Evolutionary conservation across 2,888 invertebrate genomes (phyloP), one percentile per base, ranked within the genome.

Genomic region (Agonopterix arenella): DNA sequence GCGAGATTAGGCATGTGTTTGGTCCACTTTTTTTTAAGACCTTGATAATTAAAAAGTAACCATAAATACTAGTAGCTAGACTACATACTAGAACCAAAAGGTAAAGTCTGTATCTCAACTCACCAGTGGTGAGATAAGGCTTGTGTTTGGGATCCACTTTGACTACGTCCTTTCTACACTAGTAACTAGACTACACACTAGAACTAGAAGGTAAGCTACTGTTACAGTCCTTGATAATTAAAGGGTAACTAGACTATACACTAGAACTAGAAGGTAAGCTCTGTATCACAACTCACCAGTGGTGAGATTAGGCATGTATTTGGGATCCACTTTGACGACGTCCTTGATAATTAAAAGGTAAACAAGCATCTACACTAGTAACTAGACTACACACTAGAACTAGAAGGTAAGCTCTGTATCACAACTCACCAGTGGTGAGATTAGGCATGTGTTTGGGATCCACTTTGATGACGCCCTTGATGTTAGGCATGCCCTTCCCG

Each of bases 101-200:
- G 28, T 28, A 7, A 28, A 5, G 4, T 16, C 18, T 28, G 28
- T 28, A 28, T 28, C 40, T 10, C n/a, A 43, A 66, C 64, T 66
- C 76, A 90, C 90, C 90, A 65, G 89, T 89, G 53, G 82, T 78
- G 55, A 90, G 83, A 63, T 88, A 89, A 13, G 94, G 93, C 85
- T 93, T 90, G 74, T 93, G 93, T 66, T 93, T 93, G 44, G 93
- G 93, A 71, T 93, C 93, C 13, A 94, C 93, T 76, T 94, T 92
- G 52, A 94, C 93, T 47, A 94, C 93, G 10, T 93, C 93, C 70
- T 93, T 93, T 13, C 13, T 13, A 13, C 13, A 18, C 4, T 18
- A 18, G 18, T 18, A 18, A 18, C 2, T 18, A 18, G 18, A 4
- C 2, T 18, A 18, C 18, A 18, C 3, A 18, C 18, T 4, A 18